Conservation (phyloP, 35 echinoderm and acorn worm species). For the Strongylocentrotus purpuratus region DNA sequence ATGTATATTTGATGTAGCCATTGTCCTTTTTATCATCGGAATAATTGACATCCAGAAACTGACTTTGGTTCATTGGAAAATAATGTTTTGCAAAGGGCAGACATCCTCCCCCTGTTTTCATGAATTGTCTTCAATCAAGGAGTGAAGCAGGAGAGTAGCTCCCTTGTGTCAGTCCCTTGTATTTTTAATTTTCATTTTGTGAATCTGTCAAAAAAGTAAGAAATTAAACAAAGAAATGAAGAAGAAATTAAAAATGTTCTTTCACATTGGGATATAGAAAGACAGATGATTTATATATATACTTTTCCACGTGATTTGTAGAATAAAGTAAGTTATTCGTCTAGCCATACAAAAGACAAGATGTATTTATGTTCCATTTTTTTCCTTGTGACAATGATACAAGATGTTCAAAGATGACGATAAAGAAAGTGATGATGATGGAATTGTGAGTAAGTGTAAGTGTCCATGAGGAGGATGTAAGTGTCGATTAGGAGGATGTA, state of each 20-base stretch:
- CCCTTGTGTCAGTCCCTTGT: slow-evolving; percentile 23
- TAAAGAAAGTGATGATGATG: no score
- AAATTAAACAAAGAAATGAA: background rate
- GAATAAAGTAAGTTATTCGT: slow-evolving; percentile 58
- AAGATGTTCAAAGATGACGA: background rate
- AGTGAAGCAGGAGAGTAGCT: slow-evolving; percentile 30
- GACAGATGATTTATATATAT: slow-evolving; percentile 58
- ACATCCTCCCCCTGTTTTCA: background rate
- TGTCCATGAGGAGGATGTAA: no score
- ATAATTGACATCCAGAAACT: background rate
- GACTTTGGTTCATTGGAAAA: background rate
- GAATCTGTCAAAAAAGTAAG: slow-evolving; percentile 44
- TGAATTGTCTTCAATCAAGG: background rate
- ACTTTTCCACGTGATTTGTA: slow-evolving; percentile 57
- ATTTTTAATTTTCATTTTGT: slow-evolving; percentile 27
- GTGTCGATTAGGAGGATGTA: no score
- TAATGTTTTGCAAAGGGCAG: background rate
- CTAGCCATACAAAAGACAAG: slow-evolving; percentile 42
- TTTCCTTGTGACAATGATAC: background rate
- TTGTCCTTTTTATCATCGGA: background rate
- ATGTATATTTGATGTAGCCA: background rate
- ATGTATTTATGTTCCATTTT: background rate
- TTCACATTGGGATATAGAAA: slow-evolving; percentile 40
- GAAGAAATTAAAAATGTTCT: slow-evolving; percentile 15
- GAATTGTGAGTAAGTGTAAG: no score